A percentile compares a stretch with the other conserved stretches of the same genome.
These are phyloP conservation scores for Chesias legatella DNA, from an alignment of 2,888 invertebrate genomes.

Conservation along the genomic window DNA sequence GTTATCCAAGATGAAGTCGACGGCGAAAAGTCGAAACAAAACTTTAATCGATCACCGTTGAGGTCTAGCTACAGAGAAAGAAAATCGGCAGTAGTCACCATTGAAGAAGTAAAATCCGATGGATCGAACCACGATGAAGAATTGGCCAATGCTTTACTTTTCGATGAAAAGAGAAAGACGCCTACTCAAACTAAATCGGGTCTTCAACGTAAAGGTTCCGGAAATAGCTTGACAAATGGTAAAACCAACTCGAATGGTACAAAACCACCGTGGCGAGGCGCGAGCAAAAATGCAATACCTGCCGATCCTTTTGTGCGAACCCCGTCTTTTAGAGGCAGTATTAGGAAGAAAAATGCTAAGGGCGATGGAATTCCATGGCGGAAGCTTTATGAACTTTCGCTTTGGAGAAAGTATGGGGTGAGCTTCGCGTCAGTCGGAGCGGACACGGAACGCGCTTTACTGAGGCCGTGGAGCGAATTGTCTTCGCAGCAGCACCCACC, in stretches of 20 bases:
- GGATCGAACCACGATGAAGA: constrained; percentile 64
- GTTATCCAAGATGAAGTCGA: constrained; percentile 67
- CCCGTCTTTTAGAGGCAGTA: constrained; percentile 66
- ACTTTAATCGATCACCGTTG: constrained; percentile 58
- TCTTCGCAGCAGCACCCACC: constrained; percentile 58
- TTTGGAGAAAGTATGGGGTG: constrained; percentile 76
- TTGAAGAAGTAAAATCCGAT: constrained; percentile 72
- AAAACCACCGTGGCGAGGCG: constrained; percentile 74
- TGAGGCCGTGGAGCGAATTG: constrained; percentile 65
- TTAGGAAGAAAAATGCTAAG: constrained; percentile 61
- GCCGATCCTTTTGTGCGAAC: constrained; percentile 60
- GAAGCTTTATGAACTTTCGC: constrained; percentile 77
- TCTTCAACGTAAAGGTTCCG: constrained; percentile 57
- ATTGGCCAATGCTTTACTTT: constrained; percentile 53
- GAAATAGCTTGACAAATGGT: constrained; percentile 49
- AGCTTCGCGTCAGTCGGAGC: constrained; percentile 67
- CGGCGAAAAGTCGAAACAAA: constrained; percentile 62
- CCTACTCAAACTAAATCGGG: constrained; percentile 45
- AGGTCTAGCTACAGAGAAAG: constrained; percentile 68
- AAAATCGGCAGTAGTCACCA: constrained; percentile 70
- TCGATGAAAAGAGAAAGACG: constrained; percentile 64
- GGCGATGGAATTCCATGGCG: constrained; percentile 76
- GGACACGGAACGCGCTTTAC: constrained; percentile 62
- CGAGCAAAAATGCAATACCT: constrained; percentile 54
- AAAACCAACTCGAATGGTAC: constrained; percentile 50